Evolutionary conservation across 2,888 invertebrate genomes (phyloP).

Genomic region (Xanthorhoe spadicearia): DNA sequence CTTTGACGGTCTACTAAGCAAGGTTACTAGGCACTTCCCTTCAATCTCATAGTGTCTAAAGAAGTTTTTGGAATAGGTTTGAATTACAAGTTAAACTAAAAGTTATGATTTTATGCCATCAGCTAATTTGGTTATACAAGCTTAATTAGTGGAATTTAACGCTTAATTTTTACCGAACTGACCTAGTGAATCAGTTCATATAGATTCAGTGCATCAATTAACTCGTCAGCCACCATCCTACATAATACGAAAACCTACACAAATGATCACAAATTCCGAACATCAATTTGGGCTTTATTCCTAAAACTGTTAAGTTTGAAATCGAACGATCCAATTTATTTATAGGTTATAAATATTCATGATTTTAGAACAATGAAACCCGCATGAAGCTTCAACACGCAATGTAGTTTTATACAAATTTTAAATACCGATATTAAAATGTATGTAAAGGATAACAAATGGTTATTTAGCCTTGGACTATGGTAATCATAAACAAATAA

Average conservation of each 20-base stretch:
- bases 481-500: not conserved
- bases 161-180: not conserved
- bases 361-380: slow-evolving; percentile 18
- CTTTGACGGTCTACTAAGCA: no score
- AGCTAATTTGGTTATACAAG: no score
- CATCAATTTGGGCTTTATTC: slow-evolving; percentile 4
- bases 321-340: slow-evolving; percentile 8
- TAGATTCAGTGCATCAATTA: slow-evolving; percentile 2
- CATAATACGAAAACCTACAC: not conserved
- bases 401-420: slow-evolving; percentile 11
- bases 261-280: not conserved
- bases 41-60: no score
- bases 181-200: slow-evolving; percentile 7
- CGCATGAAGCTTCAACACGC: slow-evolving; percentile 11
- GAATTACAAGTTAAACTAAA: no score
- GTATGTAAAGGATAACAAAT: not conserved
- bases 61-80: no score
- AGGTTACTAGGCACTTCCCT: no score
- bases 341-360: slow-evolving; percentile 10
- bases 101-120: not conserved
- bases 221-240: slow-evolving; percentile 4
- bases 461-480: not conserved
- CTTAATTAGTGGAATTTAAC: not conserved
- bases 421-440: slow-evolving; percentile 21
- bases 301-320: slow-evolving; percentile 2